phyloP scores from a whole-genome alignment of 2,797 vertebrate species.

The Gallinago solitaria region DNA sequence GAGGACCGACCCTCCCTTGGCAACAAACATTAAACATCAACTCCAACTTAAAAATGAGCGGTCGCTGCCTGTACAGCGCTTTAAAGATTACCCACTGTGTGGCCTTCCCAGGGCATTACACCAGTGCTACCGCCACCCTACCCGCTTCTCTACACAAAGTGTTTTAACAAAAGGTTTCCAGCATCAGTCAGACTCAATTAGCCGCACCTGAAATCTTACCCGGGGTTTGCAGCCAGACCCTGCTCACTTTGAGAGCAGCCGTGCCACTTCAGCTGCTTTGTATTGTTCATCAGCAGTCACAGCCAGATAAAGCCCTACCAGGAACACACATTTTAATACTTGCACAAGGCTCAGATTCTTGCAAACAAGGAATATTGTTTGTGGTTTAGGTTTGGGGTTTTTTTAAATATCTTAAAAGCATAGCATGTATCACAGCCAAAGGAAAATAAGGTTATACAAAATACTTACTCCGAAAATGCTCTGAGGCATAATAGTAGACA shows the following conservation, averaged over 20 bases:
- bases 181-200: constrained; percentile 38
- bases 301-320: not conserved
- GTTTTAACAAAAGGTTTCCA: constrained; percentile 43
- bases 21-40: not conserved
- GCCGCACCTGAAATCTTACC: constrained; percentile 50
- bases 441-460: constrained; percentile 19
- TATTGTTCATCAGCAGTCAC: not conserved
- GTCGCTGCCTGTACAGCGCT: not conserved
- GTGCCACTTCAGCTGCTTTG: constrained; percentile 41
- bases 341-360: not conserved
- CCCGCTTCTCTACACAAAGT: not conserved
- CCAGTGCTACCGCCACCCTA: not conserved
- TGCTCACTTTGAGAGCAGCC: not conserved
- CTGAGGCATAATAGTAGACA: constrained; percentile 94
- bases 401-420: not conserved
- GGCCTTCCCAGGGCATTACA: not conserved
- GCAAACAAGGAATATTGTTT: not conserved
- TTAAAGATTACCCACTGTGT: not conserved
- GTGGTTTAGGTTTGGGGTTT: not conserved
- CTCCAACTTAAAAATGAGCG: not conserved
- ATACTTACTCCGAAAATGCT: constrained; percentile 92
- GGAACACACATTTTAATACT: not conserved
- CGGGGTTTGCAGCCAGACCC: not conserved
- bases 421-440: constrained; percentile 10
- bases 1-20: not conserved